phyloP scores from a whole-genome alignment of 1,140 invertebrate genomes.

The Globodera ellingtonae region DNA sequence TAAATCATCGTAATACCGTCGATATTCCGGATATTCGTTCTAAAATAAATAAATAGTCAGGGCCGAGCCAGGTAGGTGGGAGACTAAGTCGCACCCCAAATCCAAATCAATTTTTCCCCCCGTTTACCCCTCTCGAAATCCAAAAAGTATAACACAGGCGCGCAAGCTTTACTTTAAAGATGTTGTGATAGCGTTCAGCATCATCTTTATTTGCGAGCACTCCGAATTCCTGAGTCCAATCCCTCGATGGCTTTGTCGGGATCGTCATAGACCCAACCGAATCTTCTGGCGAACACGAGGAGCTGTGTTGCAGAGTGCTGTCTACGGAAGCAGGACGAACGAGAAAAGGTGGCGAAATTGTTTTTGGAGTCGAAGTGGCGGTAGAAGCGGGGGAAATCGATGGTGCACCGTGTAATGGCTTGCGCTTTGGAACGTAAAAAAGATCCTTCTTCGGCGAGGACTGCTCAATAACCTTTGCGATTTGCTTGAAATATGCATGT shows the following conservation, averaged over 20 bases:
- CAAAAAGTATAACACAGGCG: too few species aligned
- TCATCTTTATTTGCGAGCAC: constrained; percentile 11
- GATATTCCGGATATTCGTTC: constrained; percentile 28
- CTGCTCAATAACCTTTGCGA: background rate
- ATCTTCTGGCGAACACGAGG: constrained; percentile 28
- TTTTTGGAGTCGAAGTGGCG: constrained; percentile 26
- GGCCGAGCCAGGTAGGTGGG: too few species aligned
- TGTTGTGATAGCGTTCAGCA: constrained; percentile 16
- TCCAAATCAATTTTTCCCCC: too few species aligned
- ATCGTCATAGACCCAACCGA: constrained; percentile 24
- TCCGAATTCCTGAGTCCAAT: constrained; percentile 19
- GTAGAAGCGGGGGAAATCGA: constrained; percentile 30
- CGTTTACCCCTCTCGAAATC: background rate
- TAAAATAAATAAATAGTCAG: background rate
- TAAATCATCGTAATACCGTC: constrained; percentile 20
- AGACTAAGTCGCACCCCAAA: too few species aligned
- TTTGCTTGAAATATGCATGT: background rate
- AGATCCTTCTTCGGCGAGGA: constrained; percentile 5
- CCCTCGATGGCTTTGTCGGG: constrained; percentile 19
- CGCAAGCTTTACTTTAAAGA: constrained; percentile 19
- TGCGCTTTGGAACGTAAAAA: constrained; percentile 26
- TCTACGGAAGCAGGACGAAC: constrained; percentile 25
- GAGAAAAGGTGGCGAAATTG: constrained; percentile 24
- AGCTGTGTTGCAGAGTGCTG: constrained; percentile 25
- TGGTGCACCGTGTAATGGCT: constrained; percentile 9